phyloP scores from a whole-genome alignment of 2,888 invertebrate genomes.

The Matsumyia berberina region DNA sequence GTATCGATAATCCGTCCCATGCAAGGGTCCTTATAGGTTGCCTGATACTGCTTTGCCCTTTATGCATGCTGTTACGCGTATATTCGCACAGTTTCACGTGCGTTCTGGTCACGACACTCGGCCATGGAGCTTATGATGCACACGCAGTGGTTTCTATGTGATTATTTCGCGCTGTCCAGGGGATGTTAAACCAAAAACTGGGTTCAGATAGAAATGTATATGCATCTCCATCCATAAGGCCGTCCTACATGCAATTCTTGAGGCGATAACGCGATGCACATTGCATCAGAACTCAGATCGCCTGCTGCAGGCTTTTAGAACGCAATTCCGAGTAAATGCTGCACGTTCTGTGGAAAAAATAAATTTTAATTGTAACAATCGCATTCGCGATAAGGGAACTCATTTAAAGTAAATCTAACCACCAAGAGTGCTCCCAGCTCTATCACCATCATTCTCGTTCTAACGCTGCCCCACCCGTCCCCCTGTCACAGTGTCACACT shows the following conservation, averaged over 20 bases:
- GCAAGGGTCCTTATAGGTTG: constrained; percentile 24
- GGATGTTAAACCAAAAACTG: no score
- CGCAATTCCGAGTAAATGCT: constrained; percentile 15
- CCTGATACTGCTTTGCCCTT: constrained; percentile 12
- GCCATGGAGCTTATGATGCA: not conserved
- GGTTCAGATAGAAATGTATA: no score
- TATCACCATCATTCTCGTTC: constrained; percentile 16
- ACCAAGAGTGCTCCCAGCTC: constrained; percentile 7
- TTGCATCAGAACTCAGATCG: not conserved
- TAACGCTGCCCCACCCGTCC: constrained; percentile 8
- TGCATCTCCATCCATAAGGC: not conserved
- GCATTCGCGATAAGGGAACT: constrained; percentile 43
- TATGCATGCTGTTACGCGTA: constrained; percentile 6
- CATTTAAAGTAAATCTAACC: constrained; percentile 10
- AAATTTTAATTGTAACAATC: constrained; percentile 31
- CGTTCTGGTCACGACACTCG: not conserved
- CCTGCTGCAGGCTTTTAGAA: constrained; percentile 14
- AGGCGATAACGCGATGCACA: not conserved
- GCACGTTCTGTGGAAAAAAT: not conserved
- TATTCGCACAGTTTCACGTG: constrained; percentile 24
- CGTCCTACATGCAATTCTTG: no score
- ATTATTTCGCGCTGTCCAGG: not conserved
- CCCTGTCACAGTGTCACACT: constrained; percentile 19
- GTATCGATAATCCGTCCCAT: constrained; percentile 2
- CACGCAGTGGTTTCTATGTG: constrained; percentile 18